Evolutionary conservation across 2,888 invertebrate genomes (phyloP), one percentile per base, ranked within the genome.

Genomic region (Stenolophus ochropezus): DNA sequence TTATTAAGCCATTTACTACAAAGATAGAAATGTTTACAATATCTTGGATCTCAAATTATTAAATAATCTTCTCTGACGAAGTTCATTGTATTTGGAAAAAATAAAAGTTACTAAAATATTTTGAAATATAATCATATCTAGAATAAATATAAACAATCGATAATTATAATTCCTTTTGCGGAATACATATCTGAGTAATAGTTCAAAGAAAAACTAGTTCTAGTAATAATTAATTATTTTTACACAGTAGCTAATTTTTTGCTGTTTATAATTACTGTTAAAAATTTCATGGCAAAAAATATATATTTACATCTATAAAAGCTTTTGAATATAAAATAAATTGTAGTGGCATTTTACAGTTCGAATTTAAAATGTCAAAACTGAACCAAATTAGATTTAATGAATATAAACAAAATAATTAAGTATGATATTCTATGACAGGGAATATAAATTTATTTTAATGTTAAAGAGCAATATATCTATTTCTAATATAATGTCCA

Each of bases 1-100:
- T 75, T 75, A 75, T 27, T 75, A 33, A 75, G 56, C 53, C 14
- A 75, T 75, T 75, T 75, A 25, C 33, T 53, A 8, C 33, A 11
- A 8, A 33, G 1, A 33, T 42, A 42, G 33, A 42, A 42, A 42
- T 42, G 33, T 42, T 42, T 42, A 8, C 11, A 42, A 11, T 42
- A 42, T 42, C 33, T 42, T 42, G 33, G 33, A 42, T 42, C 33
- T 42, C 11, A 11, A 42, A 42, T 33, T 42, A 42, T 42, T 11
- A 42, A 11, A 6, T 42, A 42, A 42, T 42, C 33, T 42, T 42
- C 33, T 11, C 33, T 1, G 33, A 42, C 11, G 1, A 42, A 42
- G 33, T 42, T 42, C 33, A 42, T 42, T 42, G 33, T 11, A 8
- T 3, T 42, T 11, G 2, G 33, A 42, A 42, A 42, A 8, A 42